Percentiles rank a stretch among this genome's conserved stretches.
phyloP scores from a whole-genome alignment of 2,797 vertebrate species.

The Linurgus olivaceus region DNA sequence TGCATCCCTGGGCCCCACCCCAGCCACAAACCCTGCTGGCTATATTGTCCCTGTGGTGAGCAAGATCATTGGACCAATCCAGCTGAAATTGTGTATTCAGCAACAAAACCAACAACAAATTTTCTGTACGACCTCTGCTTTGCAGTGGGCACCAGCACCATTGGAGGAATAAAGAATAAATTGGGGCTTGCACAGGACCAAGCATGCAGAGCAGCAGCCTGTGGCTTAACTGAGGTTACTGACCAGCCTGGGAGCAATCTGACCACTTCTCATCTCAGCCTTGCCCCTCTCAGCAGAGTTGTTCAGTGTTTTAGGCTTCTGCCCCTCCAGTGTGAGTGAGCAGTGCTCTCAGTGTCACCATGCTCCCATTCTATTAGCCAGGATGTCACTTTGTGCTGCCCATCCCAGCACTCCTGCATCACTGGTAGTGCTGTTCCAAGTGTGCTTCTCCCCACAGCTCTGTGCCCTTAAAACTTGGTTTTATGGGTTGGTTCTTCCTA shows the following conservation, averaged over 20 bases:
- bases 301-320: neutral
- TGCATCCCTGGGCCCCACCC: neutral
- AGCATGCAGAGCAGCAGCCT: neutral
- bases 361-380: rapidly evolving
- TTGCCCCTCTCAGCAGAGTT: neutral
- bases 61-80: neutral
- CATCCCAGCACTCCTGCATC: neutral
- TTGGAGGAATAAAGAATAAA: neutral
- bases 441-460: neutral
- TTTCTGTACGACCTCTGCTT: neutral
- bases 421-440: neutral
- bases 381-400: neutral
- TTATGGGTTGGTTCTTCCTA: neutral
- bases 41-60: rapidly evolving
- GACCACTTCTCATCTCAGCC: neutral
- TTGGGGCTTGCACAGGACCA: rapidly evolving
- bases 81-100: rapidly evolving
- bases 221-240: neutral
- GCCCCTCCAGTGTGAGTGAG: neutral
- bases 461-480: neutral
- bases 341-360: neutral
- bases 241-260: neutral
- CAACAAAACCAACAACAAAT: neutral
- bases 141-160: neutral
- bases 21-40: neutral